Evolutionary conservation across 1,140 invertebrate genomes (phyloP).

Genomic region (Metaphire vulgaris): DNA sequence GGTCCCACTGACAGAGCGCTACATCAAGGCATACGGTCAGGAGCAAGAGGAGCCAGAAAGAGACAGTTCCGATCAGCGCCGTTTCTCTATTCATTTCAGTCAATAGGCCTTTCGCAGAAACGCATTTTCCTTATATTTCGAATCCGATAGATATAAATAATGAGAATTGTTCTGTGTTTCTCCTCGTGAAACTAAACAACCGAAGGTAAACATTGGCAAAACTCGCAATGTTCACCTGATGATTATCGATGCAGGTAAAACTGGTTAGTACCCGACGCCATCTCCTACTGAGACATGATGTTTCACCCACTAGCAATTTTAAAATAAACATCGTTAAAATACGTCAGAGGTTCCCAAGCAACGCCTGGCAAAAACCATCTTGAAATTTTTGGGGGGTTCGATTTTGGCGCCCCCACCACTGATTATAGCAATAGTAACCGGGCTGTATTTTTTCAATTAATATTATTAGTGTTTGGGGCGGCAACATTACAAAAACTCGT

Average conservation of each 20-base stretch:
- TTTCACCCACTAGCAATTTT: too few species aligned
- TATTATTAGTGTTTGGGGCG: too few species aligned
- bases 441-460: too few species aligned
- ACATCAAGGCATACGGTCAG: background rate
- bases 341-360: too few species aligned
- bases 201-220: background rate
- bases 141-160: background rate
- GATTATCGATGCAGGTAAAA: background rate
- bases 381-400: too few species aligned
- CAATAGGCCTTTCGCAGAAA: background rate
- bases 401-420: too few species aligned
- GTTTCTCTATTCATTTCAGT: background rate
- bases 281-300: too few species aligned
- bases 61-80: background rate
- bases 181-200: background rate
- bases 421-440: too few species aligned
- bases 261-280: background rate
- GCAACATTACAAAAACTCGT: too few species aligned
- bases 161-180: too few species aligned
- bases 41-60: background rate
- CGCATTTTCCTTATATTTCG: background rate
- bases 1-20: conserved; percentile 15
- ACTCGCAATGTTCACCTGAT: background rate
- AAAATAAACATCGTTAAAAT: too few species aligned
- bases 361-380: too few species aligned